Evolutionary conservation across 1,140 invertebrate genomes (phyloP), one percentile per base, ranked within the genome.

Genomic region (Heliothis subflexa): DNA sequence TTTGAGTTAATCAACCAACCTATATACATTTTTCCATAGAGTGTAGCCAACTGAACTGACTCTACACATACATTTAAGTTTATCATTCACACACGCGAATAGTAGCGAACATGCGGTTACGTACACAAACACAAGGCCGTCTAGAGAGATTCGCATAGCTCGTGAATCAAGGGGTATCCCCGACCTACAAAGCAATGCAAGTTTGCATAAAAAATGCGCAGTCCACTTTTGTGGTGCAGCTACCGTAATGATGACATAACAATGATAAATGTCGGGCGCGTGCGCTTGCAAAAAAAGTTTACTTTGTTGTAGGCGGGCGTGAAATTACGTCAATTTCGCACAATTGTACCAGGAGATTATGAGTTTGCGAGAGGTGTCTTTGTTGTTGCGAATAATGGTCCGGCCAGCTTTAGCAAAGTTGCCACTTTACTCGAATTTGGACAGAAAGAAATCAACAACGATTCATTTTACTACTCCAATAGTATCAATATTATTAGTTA

Each of bases 321-420:
- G 83, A 86, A 87, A 86, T 90, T 93, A 92, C 90, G 90, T 91
- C 88, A 90, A 90, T 89, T 94, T 94, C 93, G 93, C 93, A 94
- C 93, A 93, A 92, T 90, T 90, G 84, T 94, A 94, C 88, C 84
- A 93, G 88, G 91, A 76, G 61, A 76, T 70, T 55, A 79, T 70
- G 62, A 68, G 25, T 11, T 16, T 68, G 52, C 18, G 50, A 66
- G 72, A 75, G 72, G 18, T 75, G 21, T 61, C 45, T 75, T 47
- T 75, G 47, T 75, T 62, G 45, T 75, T 18, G 55, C 57, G 45
- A 75, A 33, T 57, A 59, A 47, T 57, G 71, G 28, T 52, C 57
- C 33, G 13, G 64, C 45, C 54, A 59, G 54, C 12, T 25, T 71
- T 55, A 10, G 68, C 25, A 54, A 25, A 21, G 47, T 70, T 33